Evolutionary conservation across 2,113 vertebrate genomes (phyloP).

Genomic region (Paramormyrops kingsleyae): DNA sequence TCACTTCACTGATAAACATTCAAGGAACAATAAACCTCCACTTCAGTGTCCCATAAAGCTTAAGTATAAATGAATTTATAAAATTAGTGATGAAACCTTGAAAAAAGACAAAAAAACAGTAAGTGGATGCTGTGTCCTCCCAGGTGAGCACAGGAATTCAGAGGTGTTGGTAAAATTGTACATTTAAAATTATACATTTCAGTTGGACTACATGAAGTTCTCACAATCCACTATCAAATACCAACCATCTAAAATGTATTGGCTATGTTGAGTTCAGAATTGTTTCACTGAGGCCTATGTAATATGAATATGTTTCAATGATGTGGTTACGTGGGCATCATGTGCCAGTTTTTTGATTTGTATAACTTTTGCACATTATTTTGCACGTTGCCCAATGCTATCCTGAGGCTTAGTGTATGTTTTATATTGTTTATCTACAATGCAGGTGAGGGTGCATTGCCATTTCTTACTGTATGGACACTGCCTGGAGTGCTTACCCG

Average conservation of each 20-base stretch:
- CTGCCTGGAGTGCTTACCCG: conserved; percentile 1
- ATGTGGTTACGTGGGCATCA: background rate
- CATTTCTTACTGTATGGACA: background rate
- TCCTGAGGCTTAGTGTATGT: background rate
- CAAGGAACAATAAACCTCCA: background rate
- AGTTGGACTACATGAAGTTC: background rate
- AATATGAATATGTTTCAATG: background rate
- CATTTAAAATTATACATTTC: background rate
- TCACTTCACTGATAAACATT: background rate
- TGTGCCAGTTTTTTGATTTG: conserved; percentile 13
- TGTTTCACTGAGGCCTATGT: background rate
- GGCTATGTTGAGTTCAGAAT: background rate
- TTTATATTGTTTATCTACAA: conserved; percentile 19
- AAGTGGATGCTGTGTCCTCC: background rate
- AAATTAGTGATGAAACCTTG: background rate
- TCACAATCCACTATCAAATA: background rate
- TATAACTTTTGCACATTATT: background rate
- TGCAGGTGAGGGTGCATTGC: conserved; percentile 15
- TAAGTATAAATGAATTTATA: background rate
- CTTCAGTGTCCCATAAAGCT: background rate
- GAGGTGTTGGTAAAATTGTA: background rate
- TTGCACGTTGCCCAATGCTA: background rate
- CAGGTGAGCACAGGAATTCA: background rate
- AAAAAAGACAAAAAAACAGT: background rate
- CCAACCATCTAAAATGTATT: background rate